Base-by-base conservation (phyloP, 1,140 invertebrate genomes). In the Macrotrachela quadricornifera region DNA sequence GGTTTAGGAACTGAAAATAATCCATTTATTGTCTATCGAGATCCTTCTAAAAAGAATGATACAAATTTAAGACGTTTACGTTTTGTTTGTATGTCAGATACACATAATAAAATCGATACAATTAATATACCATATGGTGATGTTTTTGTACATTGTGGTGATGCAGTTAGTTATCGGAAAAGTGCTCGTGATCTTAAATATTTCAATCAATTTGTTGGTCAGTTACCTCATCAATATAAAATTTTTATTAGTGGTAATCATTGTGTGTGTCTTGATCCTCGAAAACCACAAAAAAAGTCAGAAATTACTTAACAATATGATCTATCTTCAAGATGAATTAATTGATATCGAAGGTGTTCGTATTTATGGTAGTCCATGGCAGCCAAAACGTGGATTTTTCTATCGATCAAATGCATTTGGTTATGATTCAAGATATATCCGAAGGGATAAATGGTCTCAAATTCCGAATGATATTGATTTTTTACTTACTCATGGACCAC, bases 171-270 rank as follows among this genome's bases (percentile, higher is more conserved):
- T 4, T 8, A 15, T 44, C 15, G 15, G 8, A 15, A 2, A 16
- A 46, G 41, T 42, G 15, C 15, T 42, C 41, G 41, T 42, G 13
- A 57, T 55, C 46, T 21, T 8, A 14, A 15, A 10, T 18, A 42
- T 0, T 49, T 43, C 45, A 66, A 56, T 57, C 79, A 42, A 14
- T 42, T 3, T 13, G 12, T 42, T 42, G 79, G 74, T 48, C 72
- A 69, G 51, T 69, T 85, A 59, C 81, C 82, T 36, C 83, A 87
- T 63, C 79, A 78, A 62, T 71, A 83, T 60, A 86, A 87, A 70
- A 75, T 87, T 56, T 81, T 85, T 0, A 85, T 86, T 61, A 81
- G 82, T 51, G 83, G 83, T 43, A 87, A 87, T 70, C 83, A 86
- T 70, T 83, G 86, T 62, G 67, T 55, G 6, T 49, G 49, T 30